Percentiles rank a stretch among this genome's conserved stretches.
Evolutionary conservation across 1,140 invertebrate species (phyloP).

Genomic region (Geopemphigus sp.): DNA sequence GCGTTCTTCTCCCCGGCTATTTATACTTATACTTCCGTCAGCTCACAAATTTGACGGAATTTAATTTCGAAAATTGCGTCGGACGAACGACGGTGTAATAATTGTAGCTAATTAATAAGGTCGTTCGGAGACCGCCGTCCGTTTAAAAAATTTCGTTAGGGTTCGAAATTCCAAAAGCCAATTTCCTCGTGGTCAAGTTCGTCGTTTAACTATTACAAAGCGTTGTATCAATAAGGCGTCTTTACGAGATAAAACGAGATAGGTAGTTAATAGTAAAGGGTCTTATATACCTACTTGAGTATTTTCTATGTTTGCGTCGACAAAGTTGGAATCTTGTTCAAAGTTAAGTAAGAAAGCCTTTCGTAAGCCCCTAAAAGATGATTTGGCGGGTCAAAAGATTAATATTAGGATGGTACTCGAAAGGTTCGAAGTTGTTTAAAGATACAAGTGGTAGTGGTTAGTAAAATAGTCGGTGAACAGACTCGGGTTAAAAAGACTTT

Average conservation of each 20-base stretch:
- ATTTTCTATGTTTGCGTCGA: slow-evolving; percentile 2
- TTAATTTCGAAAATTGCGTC: too few species aligned
- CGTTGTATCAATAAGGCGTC: background rate
- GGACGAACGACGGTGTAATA: too few species aligned
- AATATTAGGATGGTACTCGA: slow-evolving; percentile 6
- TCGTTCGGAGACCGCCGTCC: too few species aligned
- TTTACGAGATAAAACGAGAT: background rate
- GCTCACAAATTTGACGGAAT: too few species aligned
- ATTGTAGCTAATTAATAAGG: too few species aligned
- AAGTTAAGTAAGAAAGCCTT: background rate
- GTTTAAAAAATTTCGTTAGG: too few species aligned
- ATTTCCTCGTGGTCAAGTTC: too few species aligned
- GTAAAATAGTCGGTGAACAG: background rate
- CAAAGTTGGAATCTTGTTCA: background rate
- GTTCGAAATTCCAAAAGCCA: too few species aligned
- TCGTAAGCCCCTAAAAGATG: background rate
- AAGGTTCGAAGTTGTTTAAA: slow-evolving; percentile 13
- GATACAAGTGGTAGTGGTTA: background rate
- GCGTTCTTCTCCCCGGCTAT: too few species aligned
- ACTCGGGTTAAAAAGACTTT: slow-evolving; percentile 16
- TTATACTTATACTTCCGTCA: too few species aligned
- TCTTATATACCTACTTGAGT: background rate
- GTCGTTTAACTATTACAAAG: too few species aligned
- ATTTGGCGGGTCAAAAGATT: slow-evolving; percentile 33
- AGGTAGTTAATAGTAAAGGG: background rate